Conservation (phyloP, 2,113 vertebrate species). For the Speoplatyrhinus poulsoni region DNA sequence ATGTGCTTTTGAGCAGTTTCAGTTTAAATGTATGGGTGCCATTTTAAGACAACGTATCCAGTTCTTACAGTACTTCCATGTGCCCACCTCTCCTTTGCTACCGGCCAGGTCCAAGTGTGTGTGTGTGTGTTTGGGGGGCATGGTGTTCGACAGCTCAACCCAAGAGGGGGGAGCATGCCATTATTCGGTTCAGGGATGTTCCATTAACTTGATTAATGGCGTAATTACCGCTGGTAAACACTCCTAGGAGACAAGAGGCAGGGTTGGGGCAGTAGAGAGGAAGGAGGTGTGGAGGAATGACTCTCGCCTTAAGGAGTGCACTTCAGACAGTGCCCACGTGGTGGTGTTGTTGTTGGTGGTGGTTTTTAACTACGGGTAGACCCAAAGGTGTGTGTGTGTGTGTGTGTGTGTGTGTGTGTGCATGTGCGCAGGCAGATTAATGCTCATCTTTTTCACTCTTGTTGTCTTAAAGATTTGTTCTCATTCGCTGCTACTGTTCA, state of each 20-base stretch:
- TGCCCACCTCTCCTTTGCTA: conserved; percentile 11
- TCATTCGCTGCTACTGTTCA: background rate
- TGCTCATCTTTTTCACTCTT: background rate
- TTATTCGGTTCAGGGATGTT: conserved; percentile 55
- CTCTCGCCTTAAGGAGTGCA: background rate
- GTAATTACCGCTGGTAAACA: conserved; percentile 68
- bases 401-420: conserved; percentile 1
- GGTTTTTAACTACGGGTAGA: background rate
- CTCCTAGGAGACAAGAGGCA: conserved; percentile 47
- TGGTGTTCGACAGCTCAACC: conserved; percentile 11
- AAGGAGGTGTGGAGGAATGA: background rate
- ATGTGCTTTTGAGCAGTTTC: too few relatives aligned
- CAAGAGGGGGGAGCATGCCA: conserved; percentile 39
- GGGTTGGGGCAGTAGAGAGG: conserved; percentile 8
- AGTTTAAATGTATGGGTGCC: too few relatives aligned
- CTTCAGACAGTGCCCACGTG: background rate
- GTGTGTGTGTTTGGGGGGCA: conserved; percentile 2
- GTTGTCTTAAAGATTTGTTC: background rate
- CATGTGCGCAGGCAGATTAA: background rate
- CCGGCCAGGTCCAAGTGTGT: conserved; percentile 28
- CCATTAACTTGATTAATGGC: conserved; percentile 74
- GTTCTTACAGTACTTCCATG: background rate
- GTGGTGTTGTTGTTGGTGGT: background rate
- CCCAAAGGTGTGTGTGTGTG: conserved; percentile 9
- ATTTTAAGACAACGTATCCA: too few relatives aligned